phyloP scores from a whole-genome alignment of 2,888 invertebrate genomes.

The Caenorhabditis sinica region DNA sequence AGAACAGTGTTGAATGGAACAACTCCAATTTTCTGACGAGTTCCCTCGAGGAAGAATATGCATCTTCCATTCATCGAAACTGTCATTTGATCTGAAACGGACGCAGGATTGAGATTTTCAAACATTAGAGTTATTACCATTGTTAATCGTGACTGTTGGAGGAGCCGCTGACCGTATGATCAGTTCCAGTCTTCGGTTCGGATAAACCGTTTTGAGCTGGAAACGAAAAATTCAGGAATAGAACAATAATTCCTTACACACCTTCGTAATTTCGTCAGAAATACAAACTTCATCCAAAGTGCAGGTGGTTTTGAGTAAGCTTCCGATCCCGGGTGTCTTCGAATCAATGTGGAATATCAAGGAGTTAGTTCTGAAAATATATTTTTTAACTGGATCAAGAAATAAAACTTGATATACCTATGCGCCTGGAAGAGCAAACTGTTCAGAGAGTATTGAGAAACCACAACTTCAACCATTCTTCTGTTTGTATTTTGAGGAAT shows the following conservation, averaged over 20 bases:
- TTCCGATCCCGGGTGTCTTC: slow-evolving; percentile 74
- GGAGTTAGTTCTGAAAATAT: slow-evolving; percentile 72
- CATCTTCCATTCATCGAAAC: slow-evolving; percentile 67
- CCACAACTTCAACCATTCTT: slow-evolving; percentile 72
- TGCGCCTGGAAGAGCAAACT: slow-evolving; percentile 75
- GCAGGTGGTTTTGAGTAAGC: slow-evolving; percentile 74
- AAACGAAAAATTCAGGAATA: slow-evolving; percentile 9
- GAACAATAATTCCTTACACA: not conserved
- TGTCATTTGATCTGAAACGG: slow-evolving; percentile 57
- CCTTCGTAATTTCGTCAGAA: slow-evolving; percentile 75
- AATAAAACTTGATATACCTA: slow-evolving; percentile 45
- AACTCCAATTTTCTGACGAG: slow-evolving; percentile 74
- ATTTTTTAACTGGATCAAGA: not conserved
- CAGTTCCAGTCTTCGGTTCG: slow-evolving; percentile 71
- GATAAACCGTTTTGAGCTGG: slow-evolving; percentile 70
- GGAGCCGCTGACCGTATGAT: slow-evolving; percentile 73
- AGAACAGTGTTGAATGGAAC: slow-evolving; percentile 70
- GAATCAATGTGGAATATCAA: slow-evolving; percentile 77
- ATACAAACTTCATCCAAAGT: slow-evolving; percentile 75
- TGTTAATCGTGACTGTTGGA: slow-evolving; percentile 64
- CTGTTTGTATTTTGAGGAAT: slow-evolving; percentile 69
- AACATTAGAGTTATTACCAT: slow-evolving; percentile 29
- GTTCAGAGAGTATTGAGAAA: slow-evolving; percentile 74
- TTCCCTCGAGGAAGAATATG: slow-evolving; percentile 74
- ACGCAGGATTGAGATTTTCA: not conserved